Evolutionary conservation across 2,888 invertebrate species (phyloP), one percentile per base, ranked within the genome.

Genomic region (Cataglyphis cursor): DNA sequence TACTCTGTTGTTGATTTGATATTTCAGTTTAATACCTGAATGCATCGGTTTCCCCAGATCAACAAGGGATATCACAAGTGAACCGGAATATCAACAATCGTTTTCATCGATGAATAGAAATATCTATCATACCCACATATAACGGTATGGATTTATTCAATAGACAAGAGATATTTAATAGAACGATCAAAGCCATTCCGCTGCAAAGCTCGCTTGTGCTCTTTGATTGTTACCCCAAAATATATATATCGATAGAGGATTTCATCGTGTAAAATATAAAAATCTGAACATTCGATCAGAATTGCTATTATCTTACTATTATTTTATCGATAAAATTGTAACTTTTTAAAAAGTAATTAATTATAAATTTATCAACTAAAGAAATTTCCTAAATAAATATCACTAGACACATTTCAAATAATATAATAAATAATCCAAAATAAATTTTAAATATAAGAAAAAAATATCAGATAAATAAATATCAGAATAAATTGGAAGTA

Each of bases 101-200:
- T 76, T 66, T 82, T 41, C 74, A 70, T 72, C 72, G 82, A 12
- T 41, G 75, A 66, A 64, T 62, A 54, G 66, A 75, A 84, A 74
- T 85, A 76, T 84, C 75, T 76, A 48, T 51, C 80, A 35, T 44
- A 54, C 81, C 66, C 80, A 82, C 57, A 78, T 84, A 76, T 85
- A 74, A 64, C 41, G 74, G 80, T 82, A 87, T 78, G 74, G 86
- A 85, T 87, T 87, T 85, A 84, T 78, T 83, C 85, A 83, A 72
- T 80, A 65, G 61, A 70, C 83, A 78, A 84, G 85, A 74, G 65
- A 80, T 82, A 82, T 85, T 84, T 85, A 81, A 83, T 81, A 66
- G 81, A 84, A 84, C 62, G 83, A 89, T 89, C 89, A 88, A 89
- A 89, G 88, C 85, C 78, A 85, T 72, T 78, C 83, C 66, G 59